Evolutionary conservation across 2,888 invertebrate species (phyloP), one percentile per base, ranked within the genome.

Genomic region (Drosophila aldrichi): DNA sequence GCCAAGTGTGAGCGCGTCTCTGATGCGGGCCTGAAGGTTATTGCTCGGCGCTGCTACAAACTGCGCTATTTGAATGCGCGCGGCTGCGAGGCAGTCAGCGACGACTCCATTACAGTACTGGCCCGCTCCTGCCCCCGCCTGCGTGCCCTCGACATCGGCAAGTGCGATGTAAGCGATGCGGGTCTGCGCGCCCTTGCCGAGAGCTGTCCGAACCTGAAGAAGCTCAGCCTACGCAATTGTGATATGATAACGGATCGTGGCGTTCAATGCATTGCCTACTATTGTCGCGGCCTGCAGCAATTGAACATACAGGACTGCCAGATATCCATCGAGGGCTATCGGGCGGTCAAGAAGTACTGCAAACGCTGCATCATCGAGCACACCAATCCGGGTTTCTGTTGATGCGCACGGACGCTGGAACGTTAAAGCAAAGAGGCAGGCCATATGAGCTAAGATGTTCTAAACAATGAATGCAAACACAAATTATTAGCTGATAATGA

Each of bases 251-350:
- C 97, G 3, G 98, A 98, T 92, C 95, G 96, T 61, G 98, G 98
- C 0, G 95, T 97, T 40, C 97, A 97, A 92, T 96, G 96, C 59
- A 95, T 98, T 10, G 97, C 98, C 0, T 97, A 97, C 91, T 97
- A 97, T 91, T 98, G 98, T 89, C 94, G 97, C 46, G 97, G 97
- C 0, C 94, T 98, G 43, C 97, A 97, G 64, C 98, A 98, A 91
- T 94, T 98, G 12, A 98, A 98, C 92, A 98, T 98, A 74, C 98
- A 98, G 90, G 98, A 98, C 92, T 98, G 98, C 72, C 96, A 97
- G 69, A 96, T 98, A 80, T 97, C 98, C 6, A 93, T 97, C 49
- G 95, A 98, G 82, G 98, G 98, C 0, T 98, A 98, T 92, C 94
- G 97, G 83, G 97, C 97, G 7, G 97, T 98, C 48, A 98, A 98